Evolutionary conservation across 2,888 invertebrate species (phyloP).

Genomic region (Scelioninae gen. 1): DNA sequence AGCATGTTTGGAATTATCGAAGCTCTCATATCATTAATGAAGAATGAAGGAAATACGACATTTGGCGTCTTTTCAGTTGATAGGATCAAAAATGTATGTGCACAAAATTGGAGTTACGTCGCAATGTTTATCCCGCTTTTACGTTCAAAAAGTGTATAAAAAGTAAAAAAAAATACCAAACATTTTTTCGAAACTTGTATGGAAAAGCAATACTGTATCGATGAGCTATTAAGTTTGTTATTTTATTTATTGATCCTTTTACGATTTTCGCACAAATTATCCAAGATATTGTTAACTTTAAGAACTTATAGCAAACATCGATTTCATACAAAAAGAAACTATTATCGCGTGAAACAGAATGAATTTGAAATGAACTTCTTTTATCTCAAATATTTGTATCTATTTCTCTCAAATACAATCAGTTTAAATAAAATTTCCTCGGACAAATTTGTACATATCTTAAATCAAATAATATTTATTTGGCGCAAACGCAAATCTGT

Average conservation of each 20-base stretch:
- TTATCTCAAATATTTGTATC: no score
- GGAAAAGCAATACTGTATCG: constrained; percentile 25
- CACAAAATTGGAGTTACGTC: constrained; percentile 2
- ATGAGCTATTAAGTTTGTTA: constrained; percentile 10
- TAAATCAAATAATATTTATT: no score
- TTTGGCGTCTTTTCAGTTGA: constrained; percentile 24
- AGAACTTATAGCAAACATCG: no score
- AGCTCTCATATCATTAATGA: constrained; percentile 49
- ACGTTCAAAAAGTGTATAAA: constrained; percentile 4
- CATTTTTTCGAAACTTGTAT: constrained; percentile 21
- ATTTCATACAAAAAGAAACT: no score
- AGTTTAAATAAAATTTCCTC: no score
- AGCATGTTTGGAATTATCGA: constrained; percentile 15
- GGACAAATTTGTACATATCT: no score
- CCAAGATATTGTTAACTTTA: constrained; percentile 49
- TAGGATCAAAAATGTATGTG: constrained; percentile 22
- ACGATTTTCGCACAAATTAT: no score
- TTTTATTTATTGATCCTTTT: not conserved
- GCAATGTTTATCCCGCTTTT: constrained; percentile 22
- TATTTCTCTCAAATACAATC: no score
- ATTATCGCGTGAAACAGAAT: no score
- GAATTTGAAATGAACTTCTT: no score
- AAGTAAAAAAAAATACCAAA: not conserved
- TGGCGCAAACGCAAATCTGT: no score
- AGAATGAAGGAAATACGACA: constrained; percentile 26